Base-by-base conservation (phyloP, 2,113 vertebrate species). In the Pimephales promelas region DNA sequence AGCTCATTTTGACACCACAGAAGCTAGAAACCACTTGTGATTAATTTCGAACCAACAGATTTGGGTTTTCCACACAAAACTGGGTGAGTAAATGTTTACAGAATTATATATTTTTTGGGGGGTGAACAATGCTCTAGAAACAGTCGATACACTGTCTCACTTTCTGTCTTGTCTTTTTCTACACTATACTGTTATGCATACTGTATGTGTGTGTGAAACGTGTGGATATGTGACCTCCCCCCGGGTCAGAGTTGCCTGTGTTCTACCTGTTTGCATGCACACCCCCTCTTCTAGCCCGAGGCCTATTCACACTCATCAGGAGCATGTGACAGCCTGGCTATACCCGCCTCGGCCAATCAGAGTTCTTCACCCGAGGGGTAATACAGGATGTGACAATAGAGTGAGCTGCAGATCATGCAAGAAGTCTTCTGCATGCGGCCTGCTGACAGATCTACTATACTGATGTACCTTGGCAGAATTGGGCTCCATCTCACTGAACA, bases 251-350 rank as follows among this genome's bases (percentile, higher is more conserved):
- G n/a, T 47, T 84, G 45, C 70, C 54, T 45, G 26, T 59, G 76
- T 56, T 82, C 62, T 72, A 82, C 72, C 77, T 81, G 76, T 86
- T 76, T 62, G 47, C 79, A 59, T 74, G 45, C 57, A 54, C 22
- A 54, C 22, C 62, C 43, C 45, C 7, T 43, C 75, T 82, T 66
- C 28, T 74, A 43, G 45, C 79, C 66, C 26, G 4, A 85, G 45
- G 82, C 86, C 47, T 20, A 36, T 85, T 84, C 68, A 49, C 79
- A 84, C 79, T 79, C 56, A 34, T 34, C 47, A n/a, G 72, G 82
- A 81, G 18, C 71, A 81, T 64, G 72, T 82, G 86, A 62, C 78
- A 13, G 28, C 28, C 28, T 22, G 20, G 82, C 49, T 72, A 61
- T 40, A 70, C 36, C 24, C 18, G 6, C 68, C n/a, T 40, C 43